Evolutionary conservation across 2,888 invertebrate genomes (phyloP).

Genomic region (Hirtodrosophila cameraria): DNA sequence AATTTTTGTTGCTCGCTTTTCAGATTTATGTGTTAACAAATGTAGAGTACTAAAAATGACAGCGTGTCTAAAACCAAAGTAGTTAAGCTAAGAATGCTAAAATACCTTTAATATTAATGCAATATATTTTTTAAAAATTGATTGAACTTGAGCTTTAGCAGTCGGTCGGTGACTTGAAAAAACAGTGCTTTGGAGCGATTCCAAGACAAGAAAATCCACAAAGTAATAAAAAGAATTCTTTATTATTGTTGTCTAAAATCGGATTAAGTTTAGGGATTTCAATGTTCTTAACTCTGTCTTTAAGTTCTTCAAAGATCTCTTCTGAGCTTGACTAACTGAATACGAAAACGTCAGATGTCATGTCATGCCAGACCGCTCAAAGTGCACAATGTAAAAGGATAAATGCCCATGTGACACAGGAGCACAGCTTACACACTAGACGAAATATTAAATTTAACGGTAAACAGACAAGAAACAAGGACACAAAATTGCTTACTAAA

Average conservation of each 20-base stretch:
- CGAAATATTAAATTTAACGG: neutral
- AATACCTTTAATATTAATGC: neutral
- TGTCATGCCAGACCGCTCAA: neutral
- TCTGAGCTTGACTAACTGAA: neutral
- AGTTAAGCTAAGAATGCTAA: too few relatives aligned
- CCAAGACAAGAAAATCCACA: too few relatives aligned
- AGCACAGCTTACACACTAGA: neutral
- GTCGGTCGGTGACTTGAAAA: too few relatives aligned
- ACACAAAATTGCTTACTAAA: conserved; percentile 23
- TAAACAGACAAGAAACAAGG: conserved; percentile 11
- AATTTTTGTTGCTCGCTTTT: conserved; percentile 13
- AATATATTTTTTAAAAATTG: too few relatives aligned
- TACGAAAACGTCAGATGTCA: neutral
- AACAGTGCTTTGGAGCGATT: too few relatives aligned
- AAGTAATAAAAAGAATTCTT: too few relatives aligned
- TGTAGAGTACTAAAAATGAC: neutral
- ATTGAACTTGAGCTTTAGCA: too few relatives aligned
- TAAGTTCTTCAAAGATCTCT: neutral
- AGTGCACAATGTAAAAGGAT: neutral
- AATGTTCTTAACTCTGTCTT: neutral
- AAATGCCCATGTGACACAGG: neutral
- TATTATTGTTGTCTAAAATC: too few relatives aligned
- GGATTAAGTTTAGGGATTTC: too few relatives aligned
- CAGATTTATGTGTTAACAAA: conserved; percentile 34
- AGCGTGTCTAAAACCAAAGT: neutral